These are phyloP conservation scores for Ladona fulva DNA, from an alignment of 1,140 invertebrate genomes.

Conservation along the genomic window DNA sequence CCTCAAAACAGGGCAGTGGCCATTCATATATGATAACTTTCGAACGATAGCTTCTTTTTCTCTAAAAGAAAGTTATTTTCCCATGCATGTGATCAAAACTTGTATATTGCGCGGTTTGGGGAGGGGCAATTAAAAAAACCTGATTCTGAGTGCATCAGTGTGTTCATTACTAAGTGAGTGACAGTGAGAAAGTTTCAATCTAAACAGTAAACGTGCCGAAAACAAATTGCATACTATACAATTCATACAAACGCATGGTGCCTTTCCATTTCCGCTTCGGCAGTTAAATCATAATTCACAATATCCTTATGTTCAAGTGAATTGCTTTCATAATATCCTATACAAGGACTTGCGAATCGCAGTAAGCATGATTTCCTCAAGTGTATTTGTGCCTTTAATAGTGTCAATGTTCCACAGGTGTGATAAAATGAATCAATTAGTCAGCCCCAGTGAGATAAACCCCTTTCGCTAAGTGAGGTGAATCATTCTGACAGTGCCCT, in stretches of 20 bases:
- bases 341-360: neutral
- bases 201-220: neutral
- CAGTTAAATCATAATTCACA: neutral
- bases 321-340: neutral
- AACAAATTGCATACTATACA: neutral
- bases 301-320: neutral
- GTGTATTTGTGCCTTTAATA: neutral
- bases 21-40: neutral
- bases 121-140: neutral
- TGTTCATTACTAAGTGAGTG: neutral
- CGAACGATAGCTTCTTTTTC: neutral
- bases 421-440: constrained; percentile 4
- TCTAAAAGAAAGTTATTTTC: neutral
- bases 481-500: neutral
- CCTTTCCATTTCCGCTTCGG: neutral
- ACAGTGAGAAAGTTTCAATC: neutral
- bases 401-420: neutral
- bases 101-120: neutral
- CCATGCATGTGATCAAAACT: constrained; percentile 5
- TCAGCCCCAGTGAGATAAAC: constrained; percentile 3
- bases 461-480: neutral
- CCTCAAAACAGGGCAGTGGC: neutral
- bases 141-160: neutral
- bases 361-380: neutral
- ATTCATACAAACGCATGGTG: neutral